Evolutionary conservation across 2,113 vertebrate species (phyloP), one percentile per base, ranked within the genome.

Genomic region (Pelvicachromis taeniatus): DNA sequence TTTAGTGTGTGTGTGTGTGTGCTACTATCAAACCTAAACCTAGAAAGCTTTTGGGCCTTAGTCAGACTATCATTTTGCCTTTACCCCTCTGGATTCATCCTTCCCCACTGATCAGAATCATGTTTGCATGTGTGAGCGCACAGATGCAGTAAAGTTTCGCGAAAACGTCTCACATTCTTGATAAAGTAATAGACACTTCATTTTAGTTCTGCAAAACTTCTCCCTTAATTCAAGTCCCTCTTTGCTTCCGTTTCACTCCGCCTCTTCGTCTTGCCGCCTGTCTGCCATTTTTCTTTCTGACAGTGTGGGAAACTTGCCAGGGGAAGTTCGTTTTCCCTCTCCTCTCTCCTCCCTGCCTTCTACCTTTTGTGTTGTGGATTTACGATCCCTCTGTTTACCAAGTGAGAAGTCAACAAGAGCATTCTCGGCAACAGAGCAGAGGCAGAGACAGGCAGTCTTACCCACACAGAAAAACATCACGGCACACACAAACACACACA

Each of bases 401-500:
- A 89, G 90, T 88, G 92, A 87, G 93, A 94, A 95, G 93, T 95
- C 95, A 96, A 96, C 96, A 96, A 96, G 94, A 80, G 87, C 38
- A 40, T 84, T 91, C 84, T 55, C 68, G 23, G 88, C 85, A 92
- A 26, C 78, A 77, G 83, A 87, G 88, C 65, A 33, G 50, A 88
- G 81, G 78, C 56, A 87, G 85, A 92, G 77, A 87, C 87, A 90
- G 77, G 58, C 88, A 73, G 85, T 82, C 89, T 65, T 54, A 89
- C 61, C 81, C 58, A 83, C 86, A 88, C 63, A 87, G 48, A 84
- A 78, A 90, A 83, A 84, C 79, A 68, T 35, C 3, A 3, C 13
- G 59, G 33, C 59, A 7, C 78, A 68, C 83, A 63, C 61, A 21
- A 38, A 40, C 59, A 9, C 80, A 61, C 83, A 56, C 61, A 14